phyloP scores from a whole-genome alignment of 92 coral and sea anemone species.

The Phenganax stokvisi region DNA sequence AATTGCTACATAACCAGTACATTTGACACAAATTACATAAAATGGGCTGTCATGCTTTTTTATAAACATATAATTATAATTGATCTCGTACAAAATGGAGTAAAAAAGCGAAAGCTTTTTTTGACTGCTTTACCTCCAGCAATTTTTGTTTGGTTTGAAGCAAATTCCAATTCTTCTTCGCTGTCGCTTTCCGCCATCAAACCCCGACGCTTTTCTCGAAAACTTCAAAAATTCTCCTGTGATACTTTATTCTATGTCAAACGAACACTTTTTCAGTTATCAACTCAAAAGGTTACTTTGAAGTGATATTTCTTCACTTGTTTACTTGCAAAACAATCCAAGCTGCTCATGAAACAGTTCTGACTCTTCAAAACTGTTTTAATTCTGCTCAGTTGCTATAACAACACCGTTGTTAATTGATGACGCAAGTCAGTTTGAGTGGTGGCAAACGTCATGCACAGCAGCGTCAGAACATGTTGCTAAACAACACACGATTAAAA shows the following conservation, averaged over 20 bases:
- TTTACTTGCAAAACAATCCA: too few relatives aligned
- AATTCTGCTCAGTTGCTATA: background rate
- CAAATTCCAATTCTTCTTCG: background rate
- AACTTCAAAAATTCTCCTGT: background rate
- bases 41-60: too few relatives aligned
- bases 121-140: too few relatives aligned
- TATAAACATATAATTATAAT: too few relatives aligned
- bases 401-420: slow-evolving; percentile 21
- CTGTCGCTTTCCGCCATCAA: background rate
- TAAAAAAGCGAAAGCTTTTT: too few relatives aligned
- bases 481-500: background rate
- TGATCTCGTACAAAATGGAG: too few relatives aligned
- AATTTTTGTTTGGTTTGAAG: background rate
- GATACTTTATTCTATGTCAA: too few relatives aligned
- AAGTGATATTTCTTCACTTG: too few relatives aligned
- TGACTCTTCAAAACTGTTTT: background rate
- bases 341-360: background rate
- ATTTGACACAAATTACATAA: too few relatives aligned
- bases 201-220: slow-evolving; percentile 1
- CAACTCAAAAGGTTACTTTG: too few relatives aligned
- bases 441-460: background rate
- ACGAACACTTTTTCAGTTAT: too few relatives aligned
- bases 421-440: slow-evolving; percentile 1
- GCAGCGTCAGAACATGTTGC: slow-evolving; percentile 11
- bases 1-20: too few relatives aligned